These are phyloP conservation scores for Pogoniulus pusillus DNA, from an alignment of 2,797 vertebrate genomes.

Conservation along the genomic window DNA sequence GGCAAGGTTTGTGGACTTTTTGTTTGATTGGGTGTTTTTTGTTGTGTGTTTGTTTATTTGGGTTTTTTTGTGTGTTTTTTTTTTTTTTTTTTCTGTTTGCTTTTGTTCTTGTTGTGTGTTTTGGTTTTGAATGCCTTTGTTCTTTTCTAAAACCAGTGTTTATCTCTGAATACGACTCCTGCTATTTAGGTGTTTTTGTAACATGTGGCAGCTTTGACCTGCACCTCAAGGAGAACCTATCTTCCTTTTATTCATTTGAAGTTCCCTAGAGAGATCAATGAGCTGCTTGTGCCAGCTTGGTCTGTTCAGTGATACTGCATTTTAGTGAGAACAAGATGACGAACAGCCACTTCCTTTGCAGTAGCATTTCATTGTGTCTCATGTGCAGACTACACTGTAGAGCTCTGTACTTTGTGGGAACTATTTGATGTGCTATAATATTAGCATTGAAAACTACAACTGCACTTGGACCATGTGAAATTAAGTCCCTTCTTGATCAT, in stretches of 20 bases:
- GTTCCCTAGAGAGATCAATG: background rate
- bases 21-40: fast-evolving
- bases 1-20: too few relatives aligned
- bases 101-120: too few relatives aligned
- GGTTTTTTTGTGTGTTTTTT: too few relatives aligned
- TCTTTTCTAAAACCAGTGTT: background rate
- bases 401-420: background rate
- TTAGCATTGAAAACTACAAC: background rate
- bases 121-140: too few relatives aligned
- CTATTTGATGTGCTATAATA: background rate
- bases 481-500: background rate
- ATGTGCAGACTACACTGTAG: background rate
- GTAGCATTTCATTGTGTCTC: background rate
- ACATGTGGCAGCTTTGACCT: background rate
- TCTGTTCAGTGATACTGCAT: background rate
- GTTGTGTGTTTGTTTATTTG: background rate
- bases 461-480: background rate
- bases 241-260: background rate
- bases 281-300: background rate
- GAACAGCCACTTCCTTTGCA: background rate
- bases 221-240: background rate
- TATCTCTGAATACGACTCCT: fast-evolving
- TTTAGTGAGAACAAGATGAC: background rate
- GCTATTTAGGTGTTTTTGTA: background rate
- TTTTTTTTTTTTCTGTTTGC: background rate